Conservation (phyloP, 30 jellyfish, hydroid and myxozoan genomes). For the Cassiopea xamachana region DNA sequence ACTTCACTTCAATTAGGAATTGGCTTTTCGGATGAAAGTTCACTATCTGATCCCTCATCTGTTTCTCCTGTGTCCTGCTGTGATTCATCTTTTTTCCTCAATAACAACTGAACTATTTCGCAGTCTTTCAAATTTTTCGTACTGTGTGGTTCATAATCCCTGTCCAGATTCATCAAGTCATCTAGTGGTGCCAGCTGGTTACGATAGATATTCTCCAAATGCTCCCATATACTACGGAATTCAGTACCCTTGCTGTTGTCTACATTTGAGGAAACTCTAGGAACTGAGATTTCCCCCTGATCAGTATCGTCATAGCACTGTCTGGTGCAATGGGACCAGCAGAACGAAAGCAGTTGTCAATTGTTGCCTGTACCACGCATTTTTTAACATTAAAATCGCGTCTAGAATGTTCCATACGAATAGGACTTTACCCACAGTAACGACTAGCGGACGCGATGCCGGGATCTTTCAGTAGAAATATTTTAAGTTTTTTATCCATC, state of each 20-base stretch:
- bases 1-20: neutral
- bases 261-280: neutral
- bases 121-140: neutral
- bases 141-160: neutral
- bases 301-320: neutral
- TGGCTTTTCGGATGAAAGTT: neutral
- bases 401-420: slow-evolving; percentile 41
- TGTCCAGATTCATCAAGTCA: neutral
- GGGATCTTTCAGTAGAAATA: neutral
- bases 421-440: slow-evolving; percentile 1
- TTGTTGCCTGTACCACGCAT: slow-evolving; percentile 16
- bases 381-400: slow-evolving; percentile 9
- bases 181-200: neutral
- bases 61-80: neutral
- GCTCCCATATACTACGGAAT: neutral
- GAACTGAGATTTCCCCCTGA: neutral
- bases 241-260: neutral
- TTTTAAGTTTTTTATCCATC: slow-evolving; percentile 19
- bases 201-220: neutral
- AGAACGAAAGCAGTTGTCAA: slow-evolving; percentile 24
- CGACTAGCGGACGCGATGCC: slow-evolving; percentile 21
- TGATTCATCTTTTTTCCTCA: neutral
- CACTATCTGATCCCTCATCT: neutral
- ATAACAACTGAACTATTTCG: neutral
- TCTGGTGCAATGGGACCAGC: slow-evolving; percentile 6